Evolutionary conservation across 2,888 invertebrate species (phyloP).

Genomic region (Ophonus ardosiacus): DNA sequence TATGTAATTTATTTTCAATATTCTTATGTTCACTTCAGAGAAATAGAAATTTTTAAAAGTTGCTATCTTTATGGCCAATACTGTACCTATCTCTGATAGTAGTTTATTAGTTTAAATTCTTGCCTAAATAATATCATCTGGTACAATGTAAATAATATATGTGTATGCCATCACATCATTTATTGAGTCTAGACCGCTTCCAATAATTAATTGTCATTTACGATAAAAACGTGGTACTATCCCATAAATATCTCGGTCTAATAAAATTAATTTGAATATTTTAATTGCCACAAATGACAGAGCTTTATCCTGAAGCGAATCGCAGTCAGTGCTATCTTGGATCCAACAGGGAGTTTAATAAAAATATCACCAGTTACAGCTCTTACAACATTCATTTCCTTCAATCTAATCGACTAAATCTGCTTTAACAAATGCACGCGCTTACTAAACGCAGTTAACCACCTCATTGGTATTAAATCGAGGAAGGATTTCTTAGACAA

Average conservation of each 20-base stretch:
- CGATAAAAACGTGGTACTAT: slow-evolving; percentile 10
- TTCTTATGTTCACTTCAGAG: too few species aligned
- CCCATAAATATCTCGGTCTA: slow-evolving; percentile 24
- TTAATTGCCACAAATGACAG: slow-evolving; percentile 52
- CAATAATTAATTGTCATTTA: slow-evolving; percentile 33
- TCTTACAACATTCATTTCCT: slow-evolving; percentile 40
- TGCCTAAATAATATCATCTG: neutral
- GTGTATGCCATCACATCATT: neutral
- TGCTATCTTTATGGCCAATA: too few species aligned
- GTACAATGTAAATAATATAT: neutral
- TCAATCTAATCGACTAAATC: slow-evolving; percentile 47
- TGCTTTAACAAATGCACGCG: slow-evolving; percentile 16
- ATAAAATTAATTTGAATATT: slow-evolving; percentile 49
- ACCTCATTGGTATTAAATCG: neutral
- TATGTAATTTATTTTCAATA: too few species aligned
- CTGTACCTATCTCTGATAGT: too few species aligned
- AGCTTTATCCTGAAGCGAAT: slow-evolving; percentile 27
- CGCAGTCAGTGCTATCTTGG: slow-evolving; percentile 28
- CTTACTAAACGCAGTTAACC: slow-evolving; percentile 19
- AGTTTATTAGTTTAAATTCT: too few species aligned
- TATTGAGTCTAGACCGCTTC: neutral
- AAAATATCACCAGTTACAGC: slow-evolving; percentile 47
- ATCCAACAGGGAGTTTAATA: slow-evolving; percentile 47
- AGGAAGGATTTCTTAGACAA: too few species aligned
- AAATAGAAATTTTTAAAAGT: too few species aligned